These are phyloP conservation scores for Gobio gobio DNA, from an alignment of 2,113 vertebrate species.

Conservation along the genomic window DNA sequence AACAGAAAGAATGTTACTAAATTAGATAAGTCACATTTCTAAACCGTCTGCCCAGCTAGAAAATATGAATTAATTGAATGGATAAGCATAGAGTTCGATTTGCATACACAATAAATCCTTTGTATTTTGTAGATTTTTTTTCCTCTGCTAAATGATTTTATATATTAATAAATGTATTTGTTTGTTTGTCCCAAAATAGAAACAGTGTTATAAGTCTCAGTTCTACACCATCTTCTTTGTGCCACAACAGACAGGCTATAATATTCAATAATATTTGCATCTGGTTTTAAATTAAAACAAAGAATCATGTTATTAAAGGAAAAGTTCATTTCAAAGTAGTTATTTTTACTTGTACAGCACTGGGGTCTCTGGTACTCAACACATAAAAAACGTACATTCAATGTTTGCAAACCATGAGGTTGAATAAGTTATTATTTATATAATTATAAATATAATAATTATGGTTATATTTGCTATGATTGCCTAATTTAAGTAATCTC, in stretches of 20 bases:
- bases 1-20: background rate
- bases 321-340: background rate
- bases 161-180: no score
- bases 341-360: background rate
- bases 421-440: background rate
- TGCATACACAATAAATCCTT: background rate
- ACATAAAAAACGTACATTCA: background rate
- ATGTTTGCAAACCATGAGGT: background rate
- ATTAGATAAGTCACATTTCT: background rate
- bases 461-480: background rate
- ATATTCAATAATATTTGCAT: no score
- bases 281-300: no score
- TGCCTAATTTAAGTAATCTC: background rate
- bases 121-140: background rate
- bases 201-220: no score
- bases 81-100: background rate
- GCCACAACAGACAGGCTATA: no score
- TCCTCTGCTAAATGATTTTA: background rate
- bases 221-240: background rate
- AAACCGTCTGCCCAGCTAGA: background rate
- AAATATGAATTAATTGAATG: background rate
- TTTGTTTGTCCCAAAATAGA: no score
- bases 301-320: background rate
- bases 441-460: background rate
- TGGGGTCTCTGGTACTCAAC: background rate